Evolutionary conservation across 2,113 vertebrate genomes (phyloP).

Genomic region (Piaya cayana): DNA sequence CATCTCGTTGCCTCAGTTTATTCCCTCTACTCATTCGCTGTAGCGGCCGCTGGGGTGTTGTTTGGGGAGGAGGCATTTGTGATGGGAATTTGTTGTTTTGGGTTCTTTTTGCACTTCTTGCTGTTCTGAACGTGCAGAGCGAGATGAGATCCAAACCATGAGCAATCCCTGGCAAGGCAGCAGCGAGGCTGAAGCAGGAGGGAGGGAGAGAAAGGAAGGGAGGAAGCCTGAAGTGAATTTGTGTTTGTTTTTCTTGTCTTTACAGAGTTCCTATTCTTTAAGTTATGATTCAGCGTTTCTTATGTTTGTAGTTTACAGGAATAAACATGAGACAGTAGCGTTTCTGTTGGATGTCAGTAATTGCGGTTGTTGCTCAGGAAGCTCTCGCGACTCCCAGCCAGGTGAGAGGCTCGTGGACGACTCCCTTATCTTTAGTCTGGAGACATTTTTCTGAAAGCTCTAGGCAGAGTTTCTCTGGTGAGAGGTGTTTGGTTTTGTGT

Average conservation of each 20-base stretch:
- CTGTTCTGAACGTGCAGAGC: slow-evolving; percentile 29
- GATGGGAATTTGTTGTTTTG: neutral
- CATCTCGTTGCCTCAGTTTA: slow-evolving; percentile 22
- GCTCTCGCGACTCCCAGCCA: neutral
- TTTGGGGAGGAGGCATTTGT: slow-evolving; percentile 56
- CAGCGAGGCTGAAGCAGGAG: slow-evolving; percentile 3
- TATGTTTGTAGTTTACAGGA: slow-evolving; percentile 52
- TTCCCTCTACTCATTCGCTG: slow-evolving; percentile 45
- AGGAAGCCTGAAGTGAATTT: slow-evolving; percentile 19
- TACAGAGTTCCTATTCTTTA: neutral
- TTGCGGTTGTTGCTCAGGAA: neutral
- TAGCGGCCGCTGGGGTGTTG: slow-evolving; percentile 33
- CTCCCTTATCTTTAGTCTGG: neutral
- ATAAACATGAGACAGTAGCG: slow-evolving; percentile 47
- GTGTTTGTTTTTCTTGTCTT: neutral
- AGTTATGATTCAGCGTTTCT: slow-evolving; percentile 36
- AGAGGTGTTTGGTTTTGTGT: neutral
- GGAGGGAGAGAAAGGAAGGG: neutral
- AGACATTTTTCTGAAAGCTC: neutral
- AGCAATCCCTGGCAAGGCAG: slow-evolving; percentile 18
- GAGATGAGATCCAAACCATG: slow-evolving; percentile 48
- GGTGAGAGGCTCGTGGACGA: slow-evolving; percentile 16
- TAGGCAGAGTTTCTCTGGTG: neutral
- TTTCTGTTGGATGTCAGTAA: slow-evolving; percentile 32
- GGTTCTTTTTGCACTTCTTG: slow-evolving; percentile 32